A percentile compares a stretch with the other conserved stretches of the same genome.
Conservation (phyloP, 23 tunicate species). For the Trididemnum nubilum region DNA sequence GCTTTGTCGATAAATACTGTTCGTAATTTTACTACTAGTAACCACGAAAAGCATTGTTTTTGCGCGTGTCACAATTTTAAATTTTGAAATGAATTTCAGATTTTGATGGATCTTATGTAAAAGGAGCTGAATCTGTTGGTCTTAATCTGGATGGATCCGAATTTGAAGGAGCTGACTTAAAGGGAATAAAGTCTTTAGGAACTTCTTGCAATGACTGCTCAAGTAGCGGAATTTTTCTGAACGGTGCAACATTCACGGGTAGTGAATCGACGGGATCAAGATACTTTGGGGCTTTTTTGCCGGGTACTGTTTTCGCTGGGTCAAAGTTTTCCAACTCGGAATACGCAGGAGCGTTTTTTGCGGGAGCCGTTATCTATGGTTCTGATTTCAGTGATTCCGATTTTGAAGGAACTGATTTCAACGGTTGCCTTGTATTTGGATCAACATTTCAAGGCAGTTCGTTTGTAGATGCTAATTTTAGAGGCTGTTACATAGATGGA, state of each 20-base stretch:
- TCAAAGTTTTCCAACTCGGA: background rate
- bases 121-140: background rate
- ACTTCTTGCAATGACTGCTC: background rate
- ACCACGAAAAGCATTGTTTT: too few species aligned
- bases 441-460: background rate
- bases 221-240: background rate
- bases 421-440: background rate
- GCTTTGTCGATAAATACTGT: too few species aligned
- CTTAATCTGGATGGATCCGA: background rate
- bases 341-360: slow-evolving; percentile 5
- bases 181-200: background rate
- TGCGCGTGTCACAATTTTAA: too few species aligned
- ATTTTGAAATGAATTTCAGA: too few species aligned
- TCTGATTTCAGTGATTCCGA: slow-evolving; percentile 18
- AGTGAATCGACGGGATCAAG: background rate
- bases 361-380: background rate
- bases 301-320: background rate
- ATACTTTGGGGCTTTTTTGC: background rate
- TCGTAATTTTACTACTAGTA: too few species aligned
- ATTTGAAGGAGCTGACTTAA: background rate
- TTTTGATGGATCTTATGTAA: too few species aligned
- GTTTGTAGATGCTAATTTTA: slow-evolving; percentile 16
- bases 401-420: slow-evolving; percentile 10
- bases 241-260: background rate
- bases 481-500: background rate